These are phyloP conservation scores for Apotomis betuletana DNA, from an alignment of 2,888 invertebrate genomes.

Conservation along the genomic window DNA sequence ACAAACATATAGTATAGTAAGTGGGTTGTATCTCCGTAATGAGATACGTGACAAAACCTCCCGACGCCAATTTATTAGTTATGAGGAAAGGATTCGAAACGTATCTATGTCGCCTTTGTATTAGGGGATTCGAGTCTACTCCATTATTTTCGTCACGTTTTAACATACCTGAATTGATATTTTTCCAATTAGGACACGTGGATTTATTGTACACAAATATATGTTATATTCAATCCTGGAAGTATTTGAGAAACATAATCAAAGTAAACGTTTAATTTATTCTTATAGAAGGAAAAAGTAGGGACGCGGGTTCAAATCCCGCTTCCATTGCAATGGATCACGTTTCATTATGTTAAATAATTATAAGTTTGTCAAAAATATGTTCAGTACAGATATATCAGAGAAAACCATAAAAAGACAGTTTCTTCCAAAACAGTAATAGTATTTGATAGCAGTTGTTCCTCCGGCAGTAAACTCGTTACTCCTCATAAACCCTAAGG, in stretches of 20 bases:
- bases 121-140: slow-evolving; percentile 9
- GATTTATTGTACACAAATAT: neutral
- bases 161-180: slow-evolving; percentile 34
- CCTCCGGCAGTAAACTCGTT: neutral
- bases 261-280: too few species aligned
- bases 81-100: slow-evolving; percentile 31
- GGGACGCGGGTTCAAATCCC: too few species aligned
- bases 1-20: neutral
- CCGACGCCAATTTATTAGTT: slow-evolving; percentile 29
- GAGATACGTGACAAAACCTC: slow-evolving; percentile 39
- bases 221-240: neutral
- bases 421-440: neutral
- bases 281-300: too few species aligned
- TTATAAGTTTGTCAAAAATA: too few species aligned
- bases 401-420: neutral
- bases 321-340: too few species aligned
- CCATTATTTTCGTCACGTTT: slow-evolving; percentile 40
- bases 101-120: slow-evolving; percentile 9
- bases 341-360: too few species aligned
- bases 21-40: slow-evolving; percentile 20
- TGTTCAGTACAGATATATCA: neutral
- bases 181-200: slow-evolving; percentile 6
- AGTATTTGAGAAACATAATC: neutral
- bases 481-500: neutral
- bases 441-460: neutral